Evolutionary conservation across 2,888 invertebrate genomes (phyloP).

Genomic region (Corbicula japonica): DNA sequence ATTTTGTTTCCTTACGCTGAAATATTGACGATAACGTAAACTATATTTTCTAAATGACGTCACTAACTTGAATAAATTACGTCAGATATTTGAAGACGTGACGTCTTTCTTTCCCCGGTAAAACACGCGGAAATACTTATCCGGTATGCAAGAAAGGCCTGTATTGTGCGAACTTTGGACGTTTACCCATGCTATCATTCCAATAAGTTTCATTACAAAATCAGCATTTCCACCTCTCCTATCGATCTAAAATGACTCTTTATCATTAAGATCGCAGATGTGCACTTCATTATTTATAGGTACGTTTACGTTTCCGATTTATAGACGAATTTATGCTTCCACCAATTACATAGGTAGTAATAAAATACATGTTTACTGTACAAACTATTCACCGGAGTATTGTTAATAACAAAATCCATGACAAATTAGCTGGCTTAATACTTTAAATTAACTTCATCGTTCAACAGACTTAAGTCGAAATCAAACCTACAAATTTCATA

Average conservation of each 20-base stretch:
- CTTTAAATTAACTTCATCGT: neutral
- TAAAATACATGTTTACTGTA: neutral
- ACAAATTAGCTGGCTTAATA: neutral
- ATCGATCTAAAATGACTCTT: neutral
- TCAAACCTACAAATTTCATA: neutral
- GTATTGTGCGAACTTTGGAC: constrained; percentile 11
- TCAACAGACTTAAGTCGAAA: neutral
- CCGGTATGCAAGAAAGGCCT: no score
- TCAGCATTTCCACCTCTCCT: neutral
- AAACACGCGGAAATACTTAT: no score
- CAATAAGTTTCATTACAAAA: neutral
- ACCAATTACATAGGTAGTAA: neutral
- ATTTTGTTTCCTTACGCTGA: no score
- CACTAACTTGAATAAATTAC: no score
- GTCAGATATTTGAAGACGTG: no score
- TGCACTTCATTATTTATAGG: neutral
- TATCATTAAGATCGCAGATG: neutral
- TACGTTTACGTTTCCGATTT: neutral
- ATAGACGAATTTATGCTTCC: neutral
- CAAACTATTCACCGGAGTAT: no score
- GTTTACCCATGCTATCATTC: neutral
- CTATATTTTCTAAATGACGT: no score
- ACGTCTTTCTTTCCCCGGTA: no score
- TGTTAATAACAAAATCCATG: neutral
- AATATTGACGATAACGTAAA: no score